A percentile compares a stretch with the other conserved stretches of the same genome.
phyloP scores from a whole-genome alignment of 2,888 invertebrate species.

The Melanotus villosus region DNA sequence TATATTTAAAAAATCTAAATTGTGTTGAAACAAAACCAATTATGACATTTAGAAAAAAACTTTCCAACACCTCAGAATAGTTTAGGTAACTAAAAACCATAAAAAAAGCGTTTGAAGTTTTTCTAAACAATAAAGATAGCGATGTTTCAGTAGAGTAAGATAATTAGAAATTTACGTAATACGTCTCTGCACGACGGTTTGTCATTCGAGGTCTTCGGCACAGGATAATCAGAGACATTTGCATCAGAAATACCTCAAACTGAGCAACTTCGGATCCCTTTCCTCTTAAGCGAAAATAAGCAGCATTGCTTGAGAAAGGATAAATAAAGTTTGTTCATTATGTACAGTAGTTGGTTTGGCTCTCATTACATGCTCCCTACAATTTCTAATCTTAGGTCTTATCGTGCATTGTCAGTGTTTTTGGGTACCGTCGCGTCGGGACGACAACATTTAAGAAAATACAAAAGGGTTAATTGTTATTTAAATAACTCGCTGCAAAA shows the following conservation, averaged over 20 bases:
- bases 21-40: too few species aligned
- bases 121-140: too few species aligned
- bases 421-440: conserved; percentile 18
- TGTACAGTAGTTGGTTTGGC: conserved; percentile 59
- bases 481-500: neutral
- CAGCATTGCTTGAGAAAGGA: conserved; percentile 60
- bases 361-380: conserved; percentile 56
- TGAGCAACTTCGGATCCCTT: conserved; percentile 58
- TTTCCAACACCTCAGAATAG: too few species aligned
- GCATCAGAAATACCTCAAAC: conserved; percentile 65
- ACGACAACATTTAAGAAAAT: neutral
- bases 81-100: too few species aligned
- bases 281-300: conserved; percentile 59
- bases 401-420: conserved; percentile 36
- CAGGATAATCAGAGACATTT: conserved; percentile 63
- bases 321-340: conserved; percentile 66
- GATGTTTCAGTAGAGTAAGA: too few species aligned
- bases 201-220: conserved; percentile 41
- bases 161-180: neutral
- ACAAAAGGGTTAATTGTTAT: neutral
- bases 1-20: too few species aligned
- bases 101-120: too few species aligned
- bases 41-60: too few species aligned
- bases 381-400: conserved; percentile 38
- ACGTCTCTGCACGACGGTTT: conserved; percentile 38